Evolutionary conservation across 2,888 invertebrate genomes (phyloP), one percentile per base, ranked within the genome.

Genomic region (Artemia sinica): DNA sequence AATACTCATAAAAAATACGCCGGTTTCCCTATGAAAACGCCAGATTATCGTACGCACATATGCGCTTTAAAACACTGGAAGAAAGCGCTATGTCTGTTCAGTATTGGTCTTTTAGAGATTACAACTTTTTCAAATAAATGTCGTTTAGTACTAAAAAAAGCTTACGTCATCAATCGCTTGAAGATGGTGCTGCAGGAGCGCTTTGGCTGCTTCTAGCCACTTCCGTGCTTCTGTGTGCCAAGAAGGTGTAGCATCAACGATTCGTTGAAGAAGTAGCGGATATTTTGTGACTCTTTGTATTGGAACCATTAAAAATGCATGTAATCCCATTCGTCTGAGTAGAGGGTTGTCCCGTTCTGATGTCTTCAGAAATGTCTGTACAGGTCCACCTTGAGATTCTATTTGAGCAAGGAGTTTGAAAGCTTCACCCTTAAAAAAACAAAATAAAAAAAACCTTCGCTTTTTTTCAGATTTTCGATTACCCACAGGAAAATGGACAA

Each of bases 281-380:
- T 95, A 95, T 81, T 94, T 94, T 75, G 95, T 95, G 74, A 95
- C 93, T 78, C 95, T 84, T 82, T 95, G 95, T 72, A 96, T 94
- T 72, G 95, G 95, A 74, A 91, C 93, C 93, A 95, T 95, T 69
- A 95, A 84, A 80, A 95, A 96, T n/a, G 95, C 93, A 80, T 94
- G 92, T 67, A 96, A 82, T 78, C 94, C 94, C 94, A 95, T 95
- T 74, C 94, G 83, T 74, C 95, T 82, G 73, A 95, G 80, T 72
- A 92, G 87, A 28, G 89, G 85, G 78, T 95, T 95, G 79, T 95
- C 95, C 89, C 93, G 92, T 81, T 95, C 95, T 52, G 94, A 94
- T 70, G 94, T 95, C 77, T 91, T 86, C 71, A 96, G 82, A 79
- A 95, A 96, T 79, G 95, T 92, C 77, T 92, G 83, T 73, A 95